Conservation (phyloP, 2,113 vertebrate genomes). For the Muntiacus reevesi region DNA sequence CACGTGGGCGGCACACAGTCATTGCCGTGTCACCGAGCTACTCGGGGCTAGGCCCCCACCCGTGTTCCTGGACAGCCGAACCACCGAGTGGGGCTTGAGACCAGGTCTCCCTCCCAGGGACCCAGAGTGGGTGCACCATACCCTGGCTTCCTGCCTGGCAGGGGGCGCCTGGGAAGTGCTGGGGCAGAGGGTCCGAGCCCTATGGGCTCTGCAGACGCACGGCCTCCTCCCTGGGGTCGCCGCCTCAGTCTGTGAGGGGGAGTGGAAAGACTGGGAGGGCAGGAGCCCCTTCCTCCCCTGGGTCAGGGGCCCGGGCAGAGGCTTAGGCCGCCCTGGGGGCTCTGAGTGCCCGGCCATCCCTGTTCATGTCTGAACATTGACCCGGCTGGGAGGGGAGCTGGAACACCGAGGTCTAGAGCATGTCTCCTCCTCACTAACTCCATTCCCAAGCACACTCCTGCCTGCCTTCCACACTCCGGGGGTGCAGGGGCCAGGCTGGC, state of each 20-base stretch:
- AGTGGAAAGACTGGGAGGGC: neutral
- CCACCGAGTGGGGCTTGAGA: neutral
- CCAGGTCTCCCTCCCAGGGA: accelerated
- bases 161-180: neutral
- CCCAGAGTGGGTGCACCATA: neutral
- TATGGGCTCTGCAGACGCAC: conserved; percentile 6
- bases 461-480: neutral
- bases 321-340: neutral
- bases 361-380: conserved; percentile 51
- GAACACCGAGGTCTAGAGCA: conserved; percentile 4
- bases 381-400: accelerated
- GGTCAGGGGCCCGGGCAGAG: neutral
- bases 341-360: neutral
- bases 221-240: neutral
- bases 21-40: neutral
- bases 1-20: accelerated
- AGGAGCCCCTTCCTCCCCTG: neutral
- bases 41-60: accelerated
- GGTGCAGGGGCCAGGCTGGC: neutral
- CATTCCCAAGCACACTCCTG: neutral
- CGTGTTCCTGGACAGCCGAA: neutral
- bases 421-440: conserved; percentile 48
- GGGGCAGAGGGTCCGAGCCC: conserved; percentile 40
- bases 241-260: neutral
- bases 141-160: neutral